Conservation (phyloP, 1,140 invertebrate genomes). For the Aphis gossypii region DNA sequence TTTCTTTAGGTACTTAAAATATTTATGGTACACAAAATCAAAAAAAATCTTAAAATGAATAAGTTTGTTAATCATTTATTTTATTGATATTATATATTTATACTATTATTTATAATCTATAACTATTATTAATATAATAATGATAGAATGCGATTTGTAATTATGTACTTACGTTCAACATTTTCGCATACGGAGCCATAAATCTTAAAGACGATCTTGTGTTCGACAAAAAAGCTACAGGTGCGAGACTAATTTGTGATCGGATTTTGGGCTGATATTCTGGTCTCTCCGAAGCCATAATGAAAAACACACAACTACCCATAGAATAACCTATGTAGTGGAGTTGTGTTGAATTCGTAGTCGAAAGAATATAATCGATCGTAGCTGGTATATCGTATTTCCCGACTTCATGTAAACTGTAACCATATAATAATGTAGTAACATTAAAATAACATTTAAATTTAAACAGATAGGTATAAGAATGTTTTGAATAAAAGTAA, state of each 20-base stretch:
- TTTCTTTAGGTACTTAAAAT: not conserved
- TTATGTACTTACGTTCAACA: slow-evolving; percentile 55
- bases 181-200: slow-evolving; percentile 66
- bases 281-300: slow-evolving; percentile 66
- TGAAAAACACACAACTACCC: slow-evolving; percentile 68
- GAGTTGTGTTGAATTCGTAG: slow-evolving; percentile 66
- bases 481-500: not conserved
- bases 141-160: not conserved
- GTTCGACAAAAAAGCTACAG: slow-evolving; percentile 50
- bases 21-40: not conserved
- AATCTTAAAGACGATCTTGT: slow-evolving; percentile 70
- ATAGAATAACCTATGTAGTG: slow-evolving; percentile 71
- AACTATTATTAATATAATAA: too few species aligned
- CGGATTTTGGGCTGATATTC: slow-evolving; percentile 67
- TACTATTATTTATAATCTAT: not conserved
- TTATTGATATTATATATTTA: not conserved
- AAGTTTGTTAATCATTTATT: not conserved
- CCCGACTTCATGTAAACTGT: slow-evolving; percentile 72
- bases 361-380: slow-evolving; percentile 69
- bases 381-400: slow-evolving; percentile 71
- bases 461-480: not conserved
- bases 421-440: not conserved
- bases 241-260: slow-evolving; percentile 58
- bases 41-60: not conserved
- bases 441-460: not conserved